Conservation (phyloP, 1,140 invertebrate species). For the Apis cerana region DNA sequence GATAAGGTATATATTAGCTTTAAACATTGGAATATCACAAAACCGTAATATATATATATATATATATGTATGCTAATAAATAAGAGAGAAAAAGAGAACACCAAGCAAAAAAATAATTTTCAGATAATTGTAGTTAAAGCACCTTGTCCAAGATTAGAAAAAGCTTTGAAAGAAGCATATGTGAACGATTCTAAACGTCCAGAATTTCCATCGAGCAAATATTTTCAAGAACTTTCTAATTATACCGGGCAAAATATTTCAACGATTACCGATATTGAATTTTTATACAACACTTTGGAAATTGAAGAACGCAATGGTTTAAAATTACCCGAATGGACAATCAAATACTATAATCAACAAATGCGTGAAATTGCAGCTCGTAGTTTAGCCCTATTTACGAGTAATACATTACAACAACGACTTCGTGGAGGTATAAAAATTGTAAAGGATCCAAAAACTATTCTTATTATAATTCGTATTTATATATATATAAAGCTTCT, state of each 20-base stretch:
- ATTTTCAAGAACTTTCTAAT: slow-evolving; percentile 85
- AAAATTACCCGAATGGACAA: slow-evolving; percentile 87
- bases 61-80: background rate
- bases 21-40: no score
- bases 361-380: slow-evolving; percentile 85
- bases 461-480: background rate
- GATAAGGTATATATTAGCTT: slow-evolving; percentile 84
- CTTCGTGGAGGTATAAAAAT: slow-evolving; percentile 85
- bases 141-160: slow-evolving; percentile 84
- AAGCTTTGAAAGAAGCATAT: slow-evolving; percentile 82
- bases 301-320: slow-evolving; percentile 85
- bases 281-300: slow-evolving; percentile 87
- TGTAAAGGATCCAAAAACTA: background rate
- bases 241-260: slow-evolving; percentile 86
- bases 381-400: slow-evolving; percentile 87
- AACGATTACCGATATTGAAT: slow-evolving; percentile 86
- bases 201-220: slow-evolving; percentile 46
- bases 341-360: slow-evolving; percentile 85
- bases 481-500: background rate
- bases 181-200: slow-evolving; percentile 65
- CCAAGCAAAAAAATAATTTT: slow-evolving; percentile 17
- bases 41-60: no score
- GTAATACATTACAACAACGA: slow-evolving; percentile 86
- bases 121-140: slow-evolving; percentile 85
- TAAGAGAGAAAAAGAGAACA: background rate